Evolutionary conservation across 2,888 invertebrate species (phyloP), one percentile per base, ranked within the genome.

Genomic region (Drosophila barbarae): DNA sequence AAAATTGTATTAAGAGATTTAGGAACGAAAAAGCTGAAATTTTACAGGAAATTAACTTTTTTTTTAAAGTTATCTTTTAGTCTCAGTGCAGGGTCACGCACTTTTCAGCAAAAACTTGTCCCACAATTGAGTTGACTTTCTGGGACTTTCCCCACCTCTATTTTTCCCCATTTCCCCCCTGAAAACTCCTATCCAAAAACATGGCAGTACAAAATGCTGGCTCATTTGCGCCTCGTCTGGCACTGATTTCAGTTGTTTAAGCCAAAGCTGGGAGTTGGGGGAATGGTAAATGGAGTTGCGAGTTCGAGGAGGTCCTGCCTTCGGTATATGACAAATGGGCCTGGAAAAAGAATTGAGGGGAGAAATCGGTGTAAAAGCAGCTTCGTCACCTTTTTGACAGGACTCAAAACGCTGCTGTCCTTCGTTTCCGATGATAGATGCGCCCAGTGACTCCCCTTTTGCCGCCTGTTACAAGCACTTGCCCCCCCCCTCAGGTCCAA

Each of bases 311-410:
- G 23, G 15, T 34, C 23, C 12, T 50, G 23, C 60, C 42, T 36
- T 68, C 75, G 77, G 77, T 80, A 77, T 80, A 75, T 79, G 84
- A 84, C 79, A 79, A 79, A 79, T 78, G 84, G 73, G 67, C 36
- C 57, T n/a, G 44, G 66, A 12, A 15, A 52, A 42, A n/a, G 26
- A 42, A n/a, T n/a, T 41, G 41, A 15, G 42, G 42, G 21, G 9
- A 0, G 5, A 41, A n/a, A 9, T 23, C 8, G 23, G 41, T 9
- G 59, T n/a, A 18, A 23, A 32, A 38, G 49, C 75, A 61, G 82
- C 68, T 61, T 84, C 82, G 82, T 84, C 79, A 84, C 79, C 84
- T 80, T 80, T 78, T 54, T 75, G 82, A 80, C 82, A 74, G 68
- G 28, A 26, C 49, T 32, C 36, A 28, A 61, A 47, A 47, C 60